These are phyloP conservation scores for Antheraea yamamai DNA, from an alignment of 2,888 invertebrate genomes.

Conservation along the genomic window DNA sequence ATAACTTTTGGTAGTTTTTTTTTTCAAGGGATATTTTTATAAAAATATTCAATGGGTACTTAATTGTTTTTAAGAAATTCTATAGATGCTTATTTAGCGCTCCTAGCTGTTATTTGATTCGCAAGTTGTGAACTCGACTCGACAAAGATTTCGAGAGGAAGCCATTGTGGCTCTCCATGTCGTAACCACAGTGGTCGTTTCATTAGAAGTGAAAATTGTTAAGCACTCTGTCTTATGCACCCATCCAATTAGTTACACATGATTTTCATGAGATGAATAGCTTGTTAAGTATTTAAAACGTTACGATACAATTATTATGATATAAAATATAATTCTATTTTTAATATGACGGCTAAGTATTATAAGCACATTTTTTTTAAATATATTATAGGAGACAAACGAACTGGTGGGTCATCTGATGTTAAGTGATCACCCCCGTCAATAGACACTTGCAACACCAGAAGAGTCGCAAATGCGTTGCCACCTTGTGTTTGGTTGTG, in stretches of 20 bases:
- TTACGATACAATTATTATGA: no score
- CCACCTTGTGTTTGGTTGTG: no score
- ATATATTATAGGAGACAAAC: no score
- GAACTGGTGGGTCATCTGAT: no score
- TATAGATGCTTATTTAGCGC: constrained; percentile 34
- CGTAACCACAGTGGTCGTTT: constrained; percentile 61
- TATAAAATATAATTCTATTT: no score
- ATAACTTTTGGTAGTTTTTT: background rate
- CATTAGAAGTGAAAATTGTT: constrained; percentile 66
- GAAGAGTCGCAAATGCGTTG: no score
- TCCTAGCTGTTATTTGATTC: constrained; percentile 55
- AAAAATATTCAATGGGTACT: background rate
- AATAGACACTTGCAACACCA: no score
- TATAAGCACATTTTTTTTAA: no score
- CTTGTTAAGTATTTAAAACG: no score
- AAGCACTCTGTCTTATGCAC: constrained; percentile 19
- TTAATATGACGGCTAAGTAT: no score
- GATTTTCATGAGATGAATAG: background rate
- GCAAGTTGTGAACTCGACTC: constrained; percentile 72
- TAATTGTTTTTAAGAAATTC: background rate
- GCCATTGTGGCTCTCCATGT: constrained; percentile 74
- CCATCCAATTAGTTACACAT: background rate
- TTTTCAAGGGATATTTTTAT: background rate
- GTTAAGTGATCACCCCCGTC: no score
- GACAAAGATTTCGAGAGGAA: constrained; percentile 77